Base-by-base conservation (phyloP, 2,888 invertebrate species). In the Serripes groenlandicus region DNA sequence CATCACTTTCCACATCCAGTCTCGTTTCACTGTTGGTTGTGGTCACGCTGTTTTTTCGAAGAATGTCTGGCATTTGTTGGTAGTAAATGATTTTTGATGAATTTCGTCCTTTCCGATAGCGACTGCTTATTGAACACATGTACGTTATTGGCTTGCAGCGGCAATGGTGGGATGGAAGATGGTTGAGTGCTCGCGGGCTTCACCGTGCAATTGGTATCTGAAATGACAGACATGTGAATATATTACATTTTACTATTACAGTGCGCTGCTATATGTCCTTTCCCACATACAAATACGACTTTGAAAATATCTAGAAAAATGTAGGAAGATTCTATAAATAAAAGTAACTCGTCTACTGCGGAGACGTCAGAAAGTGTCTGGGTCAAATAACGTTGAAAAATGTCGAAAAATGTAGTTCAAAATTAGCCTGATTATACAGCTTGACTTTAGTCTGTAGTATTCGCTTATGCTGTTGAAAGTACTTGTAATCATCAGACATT, bases 41-140 rank as follows among this genome's bases (percentile, higher is more conserved):
- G 66, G 0, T 66, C 66, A 18, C 66, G 23, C 9, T 66, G 69
- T 71, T 84, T 81, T n/a, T 69, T 74, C 1, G 75, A 60, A 2
- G 85, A 81, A 74, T 85, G 85, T 78, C 85, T 75, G 18, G 85
- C 85, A 58, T 85, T 71, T 56, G 64, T 78, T 7, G 85, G 78
- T 23, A 81, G 15, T 3, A 80, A 30, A 30, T 80, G 80, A 15
- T 35, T 54, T 35, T 80, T 78, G 26, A 78, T 54, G 37, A 54
- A 78, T 35, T 72, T 78, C 18, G 34, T 54, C 26, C 71, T 37
- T 9, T 66, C 66, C 34, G 72, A 62, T 26, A 54, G 32, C 18
- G 58, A 68, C 30, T 30, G 70, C 3, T 42, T 34, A 23, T 66
- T 66, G 66, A 66, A 66, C 66, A 66, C 66, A 66, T 37, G 28